A percentile compares a stretch with the other conserved stretches of the same genome.
phyloP scores from a whole-genome alignment of 2,888 invertebrate genomes.

The Tiliacea citrago region DNA sequence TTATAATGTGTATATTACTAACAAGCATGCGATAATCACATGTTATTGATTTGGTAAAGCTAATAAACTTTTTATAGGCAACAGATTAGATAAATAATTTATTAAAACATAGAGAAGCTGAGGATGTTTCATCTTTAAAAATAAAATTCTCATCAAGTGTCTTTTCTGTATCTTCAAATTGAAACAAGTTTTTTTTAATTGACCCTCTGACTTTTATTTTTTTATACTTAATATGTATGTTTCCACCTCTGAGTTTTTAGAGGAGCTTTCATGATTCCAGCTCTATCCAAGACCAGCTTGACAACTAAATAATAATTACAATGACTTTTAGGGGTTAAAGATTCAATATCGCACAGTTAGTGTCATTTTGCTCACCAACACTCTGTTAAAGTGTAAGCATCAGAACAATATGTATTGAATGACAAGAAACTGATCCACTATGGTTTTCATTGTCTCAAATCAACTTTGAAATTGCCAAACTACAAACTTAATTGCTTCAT shows the following conservation, averaged over 20 bases:
- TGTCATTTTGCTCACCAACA: slow-evolving; percentile 17
- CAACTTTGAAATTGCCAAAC: slow-evolving; percentile 27
- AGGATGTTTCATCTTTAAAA: slow-evolving; percentile 20
- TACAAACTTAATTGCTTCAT: background rate
- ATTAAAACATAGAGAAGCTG: slow-evolving; percentile 30
- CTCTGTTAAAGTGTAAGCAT: slow-evolving; percentile 22
- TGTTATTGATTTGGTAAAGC: slow-evolving; percentile 61
- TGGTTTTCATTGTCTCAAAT: slow-evolving; percentile 33
- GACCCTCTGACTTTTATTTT: background rate
- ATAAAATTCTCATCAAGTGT: background rate
- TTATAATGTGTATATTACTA: slow-evolving; percentile 44
- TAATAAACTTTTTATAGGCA: slow-evolving; percentile 57
- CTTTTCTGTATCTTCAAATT: background rate
- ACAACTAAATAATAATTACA: slow-evolving; percentile 13
- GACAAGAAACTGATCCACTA: slow-evolving; percentile 36
- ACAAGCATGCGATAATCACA: slow-evolving; percentile 54
- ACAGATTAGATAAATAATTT: slow-evolving; percentile 60
- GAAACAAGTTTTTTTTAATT: slow-evolving; percentile 1
- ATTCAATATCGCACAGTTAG: slow-evolving; percentile 20
- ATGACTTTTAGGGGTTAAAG: slow-evolving; percentile 30
- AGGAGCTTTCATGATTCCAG: slow-evolving; percentile 3
- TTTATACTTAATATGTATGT: slow-evolving; percentile 1
- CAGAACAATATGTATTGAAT: slow-evolving; percentile 34
- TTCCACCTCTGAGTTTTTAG: background rate
- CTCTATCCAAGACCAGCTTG: slow-evolving; percentile 19